Evolutionary conservation across 2,113 vertebrate genomes (phyloP).

Genomic region (Neogobius melanostomus): DNA sequence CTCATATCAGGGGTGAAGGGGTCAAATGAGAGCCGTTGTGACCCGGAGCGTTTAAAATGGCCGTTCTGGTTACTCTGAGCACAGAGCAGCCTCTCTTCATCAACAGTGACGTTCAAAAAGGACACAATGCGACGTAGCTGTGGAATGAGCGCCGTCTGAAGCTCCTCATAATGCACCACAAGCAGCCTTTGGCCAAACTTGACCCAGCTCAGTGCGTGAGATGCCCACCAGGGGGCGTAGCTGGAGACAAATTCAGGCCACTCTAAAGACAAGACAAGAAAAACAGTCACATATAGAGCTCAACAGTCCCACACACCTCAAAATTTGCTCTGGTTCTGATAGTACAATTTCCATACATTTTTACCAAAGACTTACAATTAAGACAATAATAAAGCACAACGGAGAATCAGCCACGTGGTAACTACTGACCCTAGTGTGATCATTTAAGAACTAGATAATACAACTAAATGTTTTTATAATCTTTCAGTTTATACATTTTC

Average conservation of each 20-base stretch:
- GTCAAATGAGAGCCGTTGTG: constrained; percentile 83
- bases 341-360: no score
- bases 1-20: constrained; percentile 90
- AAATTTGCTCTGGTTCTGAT: no score
- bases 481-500: no score
- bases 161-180: constrained; percentile 93
- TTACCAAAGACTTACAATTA: no score
- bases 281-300: background rate
- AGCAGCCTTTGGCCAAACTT: constrained; percentile 84
- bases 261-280: constrained; percentile 71
- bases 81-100: constrained; percentile 89
- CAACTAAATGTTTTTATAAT: no score
- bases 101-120: constrained; percentile 79
- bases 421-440: no score
- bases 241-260: constrained; percentile 95
- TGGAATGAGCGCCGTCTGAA: constrained; percentile 82
- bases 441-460: no score
- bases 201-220: constrained; percentile 93
- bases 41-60: constrained; percentile 89
- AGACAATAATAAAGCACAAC: no score
- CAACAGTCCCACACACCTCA: no score
- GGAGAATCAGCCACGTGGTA: no score
- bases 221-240: constrained; percentile 96
- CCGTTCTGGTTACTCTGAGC: constrained; percentile 92
- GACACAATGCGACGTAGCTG: constrained; percentile 86